Conservation (phyloP, 2,888 invertebrate genomes). For the Cephus pulcher region DNA sequence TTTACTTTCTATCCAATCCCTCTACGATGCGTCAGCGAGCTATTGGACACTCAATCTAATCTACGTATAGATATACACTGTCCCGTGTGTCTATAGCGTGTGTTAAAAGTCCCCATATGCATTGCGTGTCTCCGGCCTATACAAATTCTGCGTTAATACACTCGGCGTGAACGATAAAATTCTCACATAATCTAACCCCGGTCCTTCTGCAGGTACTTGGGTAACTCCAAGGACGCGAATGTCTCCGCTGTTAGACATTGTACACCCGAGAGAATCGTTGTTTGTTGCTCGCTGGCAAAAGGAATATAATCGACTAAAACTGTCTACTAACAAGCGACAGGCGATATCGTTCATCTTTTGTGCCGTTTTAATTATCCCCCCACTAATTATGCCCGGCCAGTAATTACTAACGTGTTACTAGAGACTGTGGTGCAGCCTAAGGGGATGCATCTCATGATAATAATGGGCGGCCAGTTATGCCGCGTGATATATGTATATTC, state of each 20-base stretch:
- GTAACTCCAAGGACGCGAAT: too few species aligned
- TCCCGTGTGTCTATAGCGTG: too few species aligned
- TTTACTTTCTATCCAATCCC: not conserved
- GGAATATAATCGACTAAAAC: slow-evolving; percentile 44
- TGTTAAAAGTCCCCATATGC: too few species aligned
- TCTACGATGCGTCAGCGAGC: not conserved
- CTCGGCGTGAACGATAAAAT: too few species aligned
- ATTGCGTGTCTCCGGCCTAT: too few species aligned
- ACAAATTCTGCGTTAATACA: too few species aligned
- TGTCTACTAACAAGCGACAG: slow-evolving; percentile 61
- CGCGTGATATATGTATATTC: not conserved
- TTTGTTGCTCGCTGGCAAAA: not conserved
- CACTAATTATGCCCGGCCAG: slow-evolving; percentile 60
- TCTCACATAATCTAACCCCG: too few species aligned
- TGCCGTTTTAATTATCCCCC: slow-evolving; percentile 57
- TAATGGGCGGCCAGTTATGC: slow-evolving; percentile 40
- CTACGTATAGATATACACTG: too few species aligned
- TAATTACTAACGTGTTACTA: slow-evolving; percentile 60
- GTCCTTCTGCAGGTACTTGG: too few species aligned
- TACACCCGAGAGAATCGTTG: not conserved
- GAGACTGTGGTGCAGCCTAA: slow-evolving; percentile 48
- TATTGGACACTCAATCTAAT: too few species aligned
- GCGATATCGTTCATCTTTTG: slow-evolving; percentile 61
- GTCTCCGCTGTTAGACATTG: too few species aligned
- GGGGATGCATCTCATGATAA: slow-evolving; percentile 53